Evolutionary conservation across 2,113 vertebrate species (phyloP).

Genomic region (Pseudorectes ferrugineus): DNA sequence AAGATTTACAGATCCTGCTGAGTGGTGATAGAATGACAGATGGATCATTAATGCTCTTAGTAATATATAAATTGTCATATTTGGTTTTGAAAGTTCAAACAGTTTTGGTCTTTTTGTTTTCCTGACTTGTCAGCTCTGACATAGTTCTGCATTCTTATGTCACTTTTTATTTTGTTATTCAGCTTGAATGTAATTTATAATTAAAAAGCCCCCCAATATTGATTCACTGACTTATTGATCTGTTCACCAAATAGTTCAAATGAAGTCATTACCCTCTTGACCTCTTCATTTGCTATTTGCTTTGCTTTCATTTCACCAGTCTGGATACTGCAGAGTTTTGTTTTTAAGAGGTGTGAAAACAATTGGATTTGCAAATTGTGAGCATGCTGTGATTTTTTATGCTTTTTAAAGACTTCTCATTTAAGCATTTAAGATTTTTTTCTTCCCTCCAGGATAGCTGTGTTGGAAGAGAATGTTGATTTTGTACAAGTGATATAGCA

Average conservation of each 20-base stretch:
- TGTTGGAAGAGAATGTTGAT: not conserved
- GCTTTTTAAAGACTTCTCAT: not conserved
- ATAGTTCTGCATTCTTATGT: not conserved
- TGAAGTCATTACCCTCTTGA: not conserved
- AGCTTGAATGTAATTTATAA: slow-evolving; percentile 14
- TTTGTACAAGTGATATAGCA: not conserved
- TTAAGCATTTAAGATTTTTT: not conserved
- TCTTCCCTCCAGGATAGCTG: not conserved
- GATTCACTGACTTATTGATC: not conserved
- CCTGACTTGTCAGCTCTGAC: not conserved
- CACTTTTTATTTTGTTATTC: not conserved
- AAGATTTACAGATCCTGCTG: not conserved
- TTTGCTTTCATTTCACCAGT: not conserved
- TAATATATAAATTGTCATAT: not conserved
- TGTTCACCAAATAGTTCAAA: slow-evolving; percentile 24
- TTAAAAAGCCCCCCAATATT: not conserved
- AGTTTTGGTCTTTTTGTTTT: not conserved
- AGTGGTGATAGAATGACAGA: not conserved
- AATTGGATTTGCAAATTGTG: not conserved
- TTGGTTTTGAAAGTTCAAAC: not conserved
- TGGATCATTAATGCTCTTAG: not conserved
- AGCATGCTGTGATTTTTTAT: not conserved
- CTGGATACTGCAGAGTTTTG: not conserved
- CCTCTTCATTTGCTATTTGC: not conserved
- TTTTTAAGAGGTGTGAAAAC: not conserved